phyloP scores from a whole-genome alignment of 2,888 invertebrate species.

The Tenodera sinensis region DNA sequence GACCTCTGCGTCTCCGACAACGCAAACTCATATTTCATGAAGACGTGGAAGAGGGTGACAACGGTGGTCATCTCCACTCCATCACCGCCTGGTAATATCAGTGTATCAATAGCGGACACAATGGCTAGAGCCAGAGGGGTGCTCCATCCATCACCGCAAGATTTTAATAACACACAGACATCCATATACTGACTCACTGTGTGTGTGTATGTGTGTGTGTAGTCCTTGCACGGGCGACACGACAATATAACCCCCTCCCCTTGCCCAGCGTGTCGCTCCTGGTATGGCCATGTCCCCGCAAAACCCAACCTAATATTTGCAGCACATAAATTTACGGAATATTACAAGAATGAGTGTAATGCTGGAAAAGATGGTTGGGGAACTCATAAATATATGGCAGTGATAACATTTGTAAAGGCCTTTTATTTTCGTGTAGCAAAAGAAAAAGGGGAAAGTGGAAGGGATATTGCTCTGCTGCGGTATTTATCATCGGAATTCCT shows the following conservation, averaged over 20 bases:
- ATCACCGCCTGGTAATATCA: conserved; percentile 29
- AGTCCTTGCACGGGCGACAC: conserved; percentile 20
- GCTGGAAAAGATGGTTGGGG: conserved; percentile 34
- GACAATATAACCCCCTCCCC: conserved; percentile 29
- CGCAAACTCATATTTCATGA: conserved; percentile 29
- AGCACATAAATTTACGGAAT: conserved; percentile 55
- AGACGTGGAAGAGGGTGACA: conserved; percentile 20
- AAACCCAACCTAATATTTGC: conserved; percentile 50
- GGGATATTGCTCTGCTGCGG: conserved; percentile 42
- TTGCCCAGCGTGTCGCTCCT: conserved; percentile 40
- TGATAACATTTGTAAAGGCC: conserved; percentile 50
- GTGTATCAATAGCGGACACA: conserved; percentile 30
- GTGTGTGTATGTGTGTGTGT: conserved; percentile 1
- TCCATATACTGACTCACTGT: conserved; percentile 7
- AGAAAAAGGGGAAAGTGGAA: conserved; percentile 32
- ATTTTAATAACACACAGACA: conserved; percentile 36
- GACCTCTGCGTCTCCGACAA: background rate
- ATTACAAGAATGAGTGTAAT: conserved; percentile 50
- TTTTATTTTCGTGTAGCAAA: conserved; percentile 45
- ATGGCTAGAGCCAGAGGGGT: conserved; percentile 14
- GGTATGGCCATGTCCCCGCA: conserved; percentile 27
- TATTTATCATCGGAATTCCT: conserved; percentile 46
- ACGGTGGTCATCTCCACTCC: conserved; percentile 29
- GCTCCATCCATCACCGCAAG: conserved; percentile 36
- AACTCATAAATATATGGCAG: conserved; percentile 48